Percentiles rank a stretch among this genome's conserved stretches.
phyloP scores from a whole-genome alignment of 2,113 vertebrate species.

The Brachypteracias leptosomus region DNA sequence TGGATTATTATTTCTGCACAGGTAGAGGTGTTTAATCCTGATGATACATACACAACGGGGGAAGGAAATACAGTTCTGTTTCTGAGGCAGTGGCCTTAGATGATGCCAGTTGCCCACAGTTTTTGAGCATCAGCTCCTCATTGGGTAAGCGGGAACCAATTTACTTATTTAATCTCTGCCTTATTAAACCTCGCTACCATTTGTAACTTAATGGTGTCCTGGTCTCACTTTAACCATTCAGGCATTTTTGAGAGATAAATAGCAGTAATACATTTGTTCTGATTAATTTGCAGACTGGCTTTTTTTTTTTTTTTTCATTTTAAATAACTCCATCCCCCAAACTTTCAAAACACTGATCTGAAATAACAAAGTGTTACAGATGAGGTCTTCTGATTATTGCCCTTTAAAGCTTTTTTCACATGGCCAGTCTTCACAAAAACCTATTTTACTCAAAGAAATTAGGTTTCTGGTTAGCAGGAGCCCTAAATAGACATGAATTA shows the following conservation, averaged over 20 bases:
- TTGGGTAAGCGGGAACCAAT: background rate
- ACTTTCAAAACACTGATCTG: constrained; percentile 67
- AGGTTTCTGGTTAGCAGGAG: constrained; percentile 83
- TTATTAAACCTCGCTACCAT: background rate
- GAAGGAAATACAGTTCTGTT: background rate
- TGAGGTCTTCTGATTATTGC: constrained; percentile 74
- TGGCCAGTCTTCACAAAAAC: constrained; percentile 76
- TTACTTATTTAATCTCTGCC: background rate
- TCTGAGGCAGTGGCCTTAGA: background rate
- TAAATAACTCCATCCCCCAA: constrained; percentile 29
- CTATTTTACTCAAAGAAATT: constrained; percentile 83
- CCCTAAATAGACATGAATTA: constrained; percentile 85
- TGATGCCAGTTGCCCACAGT: background rate
- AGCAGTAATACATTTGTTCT: constrained; percentile 15
- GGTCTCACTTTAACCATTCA: background rate
- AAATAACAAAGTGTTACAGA: constrained; percentile 77
- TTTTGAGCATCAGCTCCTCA: background rate
- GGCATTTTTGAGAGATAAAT: constrained; percentile 13
- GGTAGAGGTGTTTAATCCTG: background rate
- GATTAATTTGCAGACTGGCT: constrained; percentile 18
- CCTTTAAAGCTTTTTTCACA: constrained; percentile 77
- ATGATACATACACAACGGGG: background rate
- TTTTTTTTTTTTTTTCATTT: background rate
- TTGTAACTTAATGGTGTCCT: background rate
- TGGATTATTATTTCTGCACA: background rate